A percentile compares a stretch with the other conserved stretches of the same genome.
phyloP scores from a whole-genome alignment of 2,797 vertebrate species.

The Phrynocephalus vlangalii region DNA sequence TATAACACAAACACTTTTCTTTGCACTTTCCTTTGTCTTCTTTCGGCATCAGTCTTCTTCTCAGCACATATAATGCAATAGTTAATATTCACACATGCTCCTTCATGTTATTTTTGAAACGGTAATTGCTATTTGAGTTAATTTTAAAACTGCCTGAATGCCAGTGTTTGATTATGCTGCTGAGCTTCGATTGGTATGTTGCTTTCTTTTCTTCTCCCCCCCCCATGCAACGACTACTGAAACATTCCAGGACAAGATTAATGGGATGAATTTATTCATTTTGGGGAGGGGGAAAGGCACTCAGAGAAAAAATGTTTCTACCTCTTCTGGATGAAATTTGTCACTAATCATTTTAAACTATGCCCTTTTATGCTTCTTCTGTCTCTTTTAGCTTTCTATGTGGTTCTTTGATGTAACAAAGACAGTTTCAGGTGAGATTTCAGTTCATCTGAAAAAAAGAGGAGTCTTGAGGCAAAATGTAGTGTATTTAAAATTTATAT shows the following conservation, averaged over 20 bases:
- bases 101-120: constrained; percentile 37
- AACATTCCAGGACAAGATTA: constrained; percentile 67
- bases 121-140: constrained; percentile 42
- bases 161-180: constrained; percentile 37
- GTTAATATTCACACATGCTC: constrained; percentile 43
- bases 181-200: constrained; percentile 25
- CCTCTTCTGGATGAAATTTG: constrained; percentile 92
- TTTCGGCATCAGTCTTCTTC: not conserved
- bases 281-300: constrained; percentile 67
- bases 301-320: constrained; percentile 83
- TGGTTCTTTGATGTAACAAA: constrained; percentile 97
- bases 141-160: constrained; percentile 52
- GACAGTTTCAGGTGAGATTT: constrained; percentile 95
- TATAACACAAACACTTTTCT: not conserved
- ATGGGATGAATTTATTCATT: constrained; percentile 72
- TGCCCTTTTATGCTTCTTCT: constrained; percentile 98
- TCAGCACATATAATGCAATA: constrained; percentile 10
- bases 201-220: constrained; percentile 23
- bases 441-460: constrained; percentile 90
- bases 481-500: constrained; percentile 99
- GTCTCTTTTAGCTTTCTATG: constrained; percentile 87
- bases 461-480: constrained; percentile 94
- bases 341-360: constrained; percentile 99
- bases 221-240: constrained; percentile 22
- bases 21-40: not conserved